phyloP scores from a whole-genome alignment of 2,888 invertebrate species.

The Periphyllus acericola region DNA sequence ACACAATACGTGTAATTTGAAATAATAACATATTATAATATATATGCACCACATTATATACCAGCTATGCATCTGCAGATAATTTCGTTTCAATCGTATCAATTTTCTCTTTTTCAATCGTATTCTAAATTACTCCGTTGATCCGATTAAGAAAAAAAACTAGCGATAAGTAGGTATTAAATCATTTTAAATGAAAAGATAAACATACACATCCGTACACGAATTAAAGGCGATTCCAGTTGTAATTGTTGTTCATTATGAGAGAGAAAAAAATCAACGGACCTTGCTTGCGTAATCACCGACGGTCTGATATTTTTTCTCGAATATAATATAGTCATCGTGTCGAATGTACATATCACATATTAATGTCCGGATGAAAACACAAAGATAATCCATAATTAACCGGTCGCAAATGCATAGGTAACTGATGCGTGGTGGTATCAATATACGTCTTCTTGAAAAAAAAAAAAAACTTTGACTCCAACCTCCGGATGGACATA shows the following conservation, averaged over 20 bases:
- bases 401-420: background rate
- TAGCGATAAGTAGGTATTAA: background rate
- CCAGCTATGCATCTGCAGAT: background rate
- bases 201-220: background rate
- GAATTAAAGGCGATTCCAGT: background rate
- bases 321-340: background rate
- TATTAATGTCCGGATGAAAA: background rate
- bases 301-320: background rate
- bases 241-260: background rate
- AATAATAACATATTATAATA: slow-evolving; percentile 2
- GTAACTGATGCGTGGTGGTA: background rate
- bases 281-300: background rate
- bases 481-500: background rate
- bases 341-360: background rate
- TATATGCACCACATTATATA: background rate
- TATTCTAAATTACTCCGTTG: background rate
- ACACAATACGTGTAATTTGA: background rate
- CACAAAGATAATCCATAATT: background rate
- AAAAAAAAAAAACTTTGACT: background rate
- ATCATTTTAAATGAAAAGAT: background rate
- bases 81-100: background rate
- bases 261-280: background rate
- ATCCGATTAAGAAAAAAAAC: background rate
- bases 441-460: background rate
- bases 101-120: background rate